These are phyloP conservation scores for Salmo trutta DNA, from an alignment of 2,797 vertebrate genomes.

Conservation along the genomic window DNA sequence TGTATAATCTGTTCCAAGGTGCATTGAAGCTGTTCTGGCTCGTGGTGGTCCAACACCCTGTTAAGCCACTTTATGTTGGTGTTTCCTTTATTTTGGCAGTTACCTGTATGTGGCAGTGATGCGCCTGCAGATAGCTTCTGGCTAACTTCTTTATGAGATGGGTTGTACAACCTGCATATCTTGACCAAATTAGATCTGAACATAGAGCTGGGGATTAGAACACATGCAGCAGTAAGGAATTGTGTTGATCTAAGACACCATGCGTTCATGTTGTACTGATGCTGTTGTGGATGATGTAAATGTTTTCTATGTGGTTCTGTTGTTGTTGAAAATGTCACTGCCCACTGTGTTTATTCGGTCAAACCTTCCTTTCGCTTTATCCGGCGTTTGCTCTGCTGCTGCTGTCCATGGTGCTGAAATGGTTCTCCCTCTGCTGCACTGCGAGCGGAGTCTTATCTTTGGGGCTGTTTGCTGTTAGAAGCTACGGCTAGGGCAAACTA, in stretches of 20 bases:
- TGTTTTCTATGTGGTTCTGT: background rate
- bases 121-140: too few relatives aligned
- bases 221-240: background rate
- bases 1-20: too few relatives aligned
- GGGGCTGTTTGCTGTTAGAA: background rate
- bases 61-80: too few relatives aligned
- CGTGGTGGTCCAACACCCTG: too few relatives aligned
- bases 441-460: background rate
- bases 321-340: background rate
- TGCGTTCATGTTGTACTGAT: background rate
- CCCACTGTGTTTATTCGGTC: background rate
- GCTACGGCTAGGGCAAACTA: background rate
- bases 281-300: background rate
- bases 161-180: too few relatives aligned
- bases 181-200: too few relatives aligned
- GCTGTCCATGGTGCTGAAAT: constrained; percentile 40
- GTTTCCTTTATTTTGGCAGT: too few relatives aligned
- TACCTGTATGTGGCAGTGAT: too few relatives aligned
- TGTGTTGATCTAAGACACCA: background rate
- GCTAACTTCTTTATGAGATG: too few relatives aligned
- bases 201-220: too few relatives aligned
- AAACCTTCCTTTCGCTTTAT: background rate
- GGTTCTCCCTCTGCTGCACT: background rate
- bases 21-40: too few relatives aligned
- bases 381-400: background rate